phyloP scores from a whole-genome alignment of 1,140 invertebrate species.

The Asobara japonica region DNA sequence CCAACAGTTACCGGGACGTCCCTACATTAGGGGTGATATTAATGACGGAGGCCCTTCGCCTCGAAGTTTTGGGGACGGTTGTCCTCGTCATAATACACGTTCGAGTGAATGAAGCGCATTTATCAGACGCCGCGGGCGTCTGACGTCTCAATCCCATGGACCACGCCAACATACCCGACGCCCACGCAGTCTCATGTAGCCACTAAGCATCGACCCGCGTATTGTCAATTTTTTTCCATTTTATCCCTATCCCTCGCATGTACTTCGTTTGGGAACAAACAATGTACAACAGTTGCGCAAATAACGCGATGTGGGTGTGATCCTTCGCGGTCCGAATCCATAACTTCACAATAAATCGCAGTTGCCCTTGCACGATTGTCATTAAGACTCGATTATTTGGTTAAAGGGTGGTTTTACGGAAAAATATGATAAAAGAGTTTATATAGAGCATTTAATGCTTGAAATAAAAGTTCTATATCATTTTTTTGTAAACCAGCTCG shows the following conservation, averaged over 20 bases:
- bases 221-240: constrained; percentile 16
- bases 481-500: too few relatives aligned
- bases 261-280: not conserved
- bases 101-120: constrained; percentile 62
- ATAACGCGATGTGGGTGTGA: not conserved
- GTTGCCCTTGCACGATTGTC: too few relatives aligned
- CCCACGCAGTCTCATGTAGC: constrained; percentile 39
- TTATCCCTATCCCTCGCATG: not conserved
- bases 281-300: not conserved
- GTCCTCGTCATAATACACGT: constrained; percentile 55
- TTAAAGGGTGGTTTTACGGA: too few relatives aligned
- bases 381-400: too few relatives aligned
- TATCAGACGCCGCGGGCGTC: constrained; percentile 65
- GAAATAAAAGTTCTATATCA: too few relatives aligned
- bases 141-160: constrained; percentile 64
- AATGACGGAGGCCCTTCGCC: not conserved
- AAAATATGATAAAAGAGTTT: too few relatives aligned
- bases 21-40: not conserved
- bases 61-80: not conserved
- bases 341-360: too few relatives aligned
- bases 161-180: constrained; percentile 34
- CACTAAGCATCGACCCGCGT: constrained; percentile 30
- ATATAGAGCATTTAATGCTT: too few relatives aligned
- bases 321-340: not conserved
- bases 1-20: not conserved